phyloP scores from a whole-genome alignment of 2,797 vertebrate species.

The Rhabdophis nuchalis region DNA sequence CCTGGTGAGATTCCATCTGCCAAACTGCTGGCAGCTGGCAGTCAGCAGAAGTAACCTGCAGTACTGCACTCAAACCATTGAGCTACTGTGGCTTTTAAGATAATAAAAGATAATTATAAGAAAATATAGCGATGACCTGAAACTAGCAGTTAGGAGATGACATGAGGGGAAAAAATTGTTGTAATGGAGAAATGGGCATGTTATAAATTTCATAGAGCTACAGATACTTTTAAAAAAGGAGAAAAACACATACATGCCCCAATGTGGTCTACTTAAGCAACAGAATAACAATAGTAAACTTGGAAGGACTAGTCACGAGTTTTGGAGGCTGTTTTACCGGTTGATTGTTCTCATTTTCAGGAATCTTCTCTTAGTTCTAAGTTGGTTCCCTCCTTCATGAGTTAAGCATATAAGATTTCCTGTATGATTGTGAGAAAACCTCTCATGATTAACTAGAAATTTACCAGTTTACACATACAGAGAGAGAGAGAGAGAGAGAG shows the following conservation, averaged over 20 bases:
- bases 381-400: not conserved
- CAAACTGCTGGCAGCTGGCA: too few species aligned
- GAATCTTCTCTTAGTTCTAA: not conserved
- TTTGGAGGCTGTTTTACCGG: not conserved
- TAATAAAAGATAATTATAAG: not conserved
- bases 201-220: not conserved
- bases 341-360: not conserved
- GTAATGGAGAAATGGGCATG: not conserved
- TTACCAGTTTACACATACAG: not conserved
- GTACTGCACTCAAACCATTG: too few species aligned
- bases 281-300: not conserved
- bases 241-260: not conserved
- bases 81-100: too few species aligned
- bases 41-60: too few species aligned
- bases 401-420: not conserved
- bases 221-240: not conserved
- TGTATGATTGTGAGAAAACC: not conserved
- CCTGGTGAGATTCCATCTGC: too few species aligned
- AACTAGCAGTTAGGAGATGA: not conserved
- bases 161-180: fast-evolving
- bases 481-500: too few species aligned
- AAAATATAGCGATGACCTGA: not conserved
- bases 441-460: not conserved
- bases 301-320: too few species aligned
- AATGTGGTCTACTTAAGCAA: not conserved